These are phyloP conservation scores for Caligus rogercresseyi DNA, from an alignment of 1,140 invertebrate species.

Conservation along the genomic window DNA sequence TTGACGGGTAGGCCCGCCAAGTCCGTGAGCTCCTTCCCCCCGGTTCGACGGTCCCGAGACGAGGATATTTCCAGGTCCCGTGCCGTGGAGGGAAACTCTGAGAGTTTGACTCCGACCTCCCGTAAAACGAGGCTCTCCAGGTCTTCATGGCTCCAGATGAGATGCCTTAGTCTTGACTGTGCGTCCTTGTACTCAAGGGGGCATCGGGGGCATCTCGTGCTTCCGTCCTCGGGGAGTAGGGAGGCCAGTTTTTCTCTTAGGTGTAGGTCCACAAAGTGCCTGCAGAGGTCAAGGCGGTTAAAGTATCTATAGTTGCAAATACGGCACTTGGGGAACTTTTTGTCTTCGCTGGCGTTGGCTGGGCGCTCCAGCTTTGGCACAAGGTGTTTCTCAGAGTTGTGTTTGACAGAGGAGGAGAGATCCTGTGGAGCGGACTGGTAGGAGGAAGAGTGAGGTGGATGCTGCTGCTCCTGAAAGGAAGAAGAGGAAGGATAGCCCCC, in stretches of 20 bases:
- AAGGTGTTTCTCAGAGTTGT: neutral
- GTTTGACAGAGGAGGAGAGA: neutral
- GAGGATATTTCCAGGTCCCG: constrained; percentile 2
- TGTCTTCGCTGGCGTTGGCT: constrained; percentile 7
- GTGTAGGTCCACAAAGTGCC: constrained; percentile 18
- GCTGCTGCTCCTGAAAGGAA: neutral
- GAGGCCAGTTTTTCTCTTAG: constrained; percentile 4
- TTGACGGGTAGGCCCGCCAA: constrained; percentile 1
- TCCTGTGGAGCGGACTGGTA: neutral
- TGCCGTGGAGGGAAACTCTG: neutral
- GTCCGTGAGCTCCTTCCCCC: constrained; percentile 6
- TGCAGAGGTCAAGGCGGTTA: constrained; percentile 12
- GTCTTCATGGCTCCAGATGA: constrained; percentile 13
- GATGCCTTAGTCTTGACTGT: constrained; percentile 3
- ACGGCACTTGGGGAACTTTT: constrained; percentile 19
- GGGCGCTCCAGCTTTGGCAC: neutral
- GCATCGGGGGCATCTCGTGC: constrained; percentile 1
- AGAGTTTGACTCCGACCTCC: constrained; percentile 2
- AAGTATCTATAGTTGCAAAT: constrained; percentile 20
- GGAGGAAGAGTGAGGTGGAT: neutral
- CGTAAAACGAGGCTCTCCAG: constrained; percentile 6
- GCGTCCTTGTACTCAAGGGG: neutral
- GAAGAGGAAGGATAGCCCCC: too few relatives aligned
- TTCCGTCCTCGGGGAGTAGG: neutral
- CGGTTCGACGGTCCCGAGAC: neutral